phyloP scores from a whole-genome alignment of 2,888 invertebrate species.

The Myathropa florea region DNA sequence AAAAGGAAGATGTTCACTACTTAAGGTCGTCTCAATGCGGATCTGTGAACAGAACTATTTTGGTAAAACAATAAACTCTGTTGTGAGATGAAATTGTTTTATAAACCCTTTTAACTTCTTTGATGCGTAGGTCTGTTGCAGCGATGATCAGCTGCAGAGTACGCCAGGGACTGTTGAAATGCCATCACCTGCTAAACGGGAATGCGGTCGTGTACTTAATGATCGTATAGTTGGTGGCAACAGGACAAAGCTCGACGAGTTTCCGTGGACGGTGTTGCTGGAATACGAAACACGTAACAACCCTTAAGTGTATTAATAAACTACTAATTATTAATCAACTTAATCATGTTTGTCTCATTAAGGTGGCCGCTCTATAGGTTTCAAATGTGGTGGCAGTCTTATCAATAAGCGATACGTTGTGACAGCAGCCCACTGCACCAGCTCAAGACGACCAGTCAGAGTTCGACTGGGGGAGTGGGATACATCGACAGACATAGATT shows the following conservation, averaged over 20 bases:
- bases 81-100: not conserved
- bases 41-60: not conserved
- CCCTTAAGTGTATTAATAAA: not conserved
- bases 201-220: conserved; percentile 82
- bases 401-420: conserved; percentile 85
- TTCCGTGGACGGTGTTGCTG: conserved; percentile 82
- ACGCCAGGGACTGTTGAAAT: not conserved
- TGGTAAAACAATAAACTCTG: not conserved
- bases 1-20: not conserved
- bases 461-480: conserved; percentile 80
- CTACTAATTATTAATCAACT: too few relatives aligned
- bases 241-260: conserved; percentile 84
- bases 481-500: conserved; percentile 75
- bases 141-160: too few relatives aligned
- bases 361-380: conserved; percentile 79
- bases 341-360: not conserved
- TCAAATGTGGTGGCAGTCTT: conserved; percentile 88
- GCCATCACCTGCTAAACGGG: not conserved
- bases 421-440: conserved; percentile 87
- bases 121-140: not conserved
- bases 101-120: not conserved
- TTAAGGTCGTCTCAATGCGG: not conserved
- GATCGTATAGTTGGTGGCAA: conserved; percentile 85
- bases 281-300: conserved; percentile 81
- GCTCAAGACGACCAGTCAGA: conserved; percentile 74